These are phyloP conservation scores for Trematocara variabile DNA, from an alignment of 2,113 vertebrate species.

Conservation along the genomic window DNA sequence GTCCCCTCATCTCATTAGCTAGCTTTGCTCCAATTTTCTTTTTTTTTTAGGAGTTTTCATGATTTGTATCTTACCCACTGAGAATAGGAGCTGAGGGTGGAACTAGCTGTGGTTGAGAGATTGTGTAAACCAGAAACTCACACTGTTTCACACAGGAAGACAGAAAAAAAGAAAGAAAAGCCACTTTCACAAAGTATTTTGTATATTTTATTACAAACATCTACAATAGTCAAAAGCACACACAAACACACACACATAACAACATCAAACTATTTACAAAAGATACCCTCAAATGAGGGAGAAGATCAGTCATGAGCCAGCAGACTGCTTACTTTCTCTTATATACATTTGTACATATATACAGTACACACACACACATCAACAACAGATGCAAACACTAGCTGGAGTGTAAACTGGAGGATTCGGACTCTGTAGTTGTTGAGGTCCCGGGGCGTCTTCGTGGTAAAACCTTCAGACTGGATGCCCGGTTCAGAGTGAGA, in stretches of 20 bases:
- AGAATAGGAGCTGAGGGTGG: not conserved
- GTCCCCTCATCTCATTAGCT: not conserved
- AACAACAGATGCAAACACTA: constrained; percentile 48
- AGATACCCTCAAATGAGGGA: not conserved
- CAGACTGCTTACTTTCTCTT: constrained; percentile 34
- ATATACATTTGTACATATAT: not conserved
- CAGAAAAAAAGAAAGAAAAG: not conserved
- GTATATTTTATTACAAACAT: constrained; percentile 55
- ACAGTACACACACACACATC: not conserved
- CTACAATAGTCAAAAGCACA: not conserved
- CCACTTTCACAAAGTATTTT: not conserved
- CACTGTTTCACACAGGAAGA: constrained; percentile 5
- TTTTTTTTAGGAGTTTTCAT: not conserved
- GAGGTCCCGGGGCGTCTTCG: constrained; percentile 88
- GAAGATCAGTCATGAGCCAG: constrained; percentile 51
- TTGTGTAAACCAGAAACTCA: not conserved
- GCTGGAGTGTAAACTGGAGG: constrained; percentile 97
- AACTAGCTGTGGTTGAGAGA: not conserved
- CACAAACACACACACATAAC: not conserved
- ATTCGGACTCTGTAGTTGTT: constrained; percentile 95
- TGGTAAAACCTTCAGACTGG: constrained; percentile 91
- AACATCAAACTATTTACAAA: constrained; percentile 44
- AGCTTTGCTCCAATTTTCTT: not conserved
- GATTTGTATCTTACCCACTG: not conserved
- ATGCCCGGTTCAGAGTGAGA: constrained; percentile 86